Evolutionary conservation across 2,888 invertebrate genomes (phyloP), one percentile per base, ranked within the genome.

Genomic region (Pterostichus niger): DNA sequence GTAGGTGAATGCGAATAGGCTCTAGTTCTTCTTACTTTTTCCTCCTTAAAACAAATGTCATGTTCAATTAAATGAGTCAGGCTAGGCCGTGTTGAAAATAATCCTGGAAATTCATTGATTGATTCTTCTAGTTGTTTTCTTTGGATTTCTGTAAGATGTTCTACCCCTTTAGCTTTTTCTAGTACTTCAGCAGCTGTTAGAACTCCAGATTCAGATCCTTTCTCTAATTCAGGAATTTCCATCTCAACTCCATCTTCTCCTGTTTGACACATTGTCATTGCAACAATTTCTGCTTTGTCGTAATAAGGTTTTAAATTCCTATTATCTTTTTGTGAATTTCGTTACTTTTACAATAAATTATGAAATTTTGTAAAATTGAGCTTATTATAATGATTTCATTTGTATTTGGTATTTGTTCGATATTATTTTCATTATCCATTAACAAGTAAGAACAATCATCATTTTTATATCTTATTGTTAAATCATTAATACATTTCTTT

Each of bases 221-320:
- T 10, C 15, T 77, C 56, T 35, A 77, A 56, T 15, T 77, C 13
- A 6, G 77, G 56, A 11, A 76, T 77, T 6, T 77, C 17, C 6
- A 77, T 15, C 6, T 56, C 77, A 3, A 17, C 11, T 77, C 9
- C 6, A 13, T 77, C 77, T 77, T 56, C 77, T 7, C 77, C 59
- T 0, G 56, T 0, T 40, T 33, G 56, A 11, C 15, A 13, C 3
- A 73, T 13, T 0, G 17, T 73, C 40, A 77, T 35, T 7, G 40
- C 77, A 2, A 77, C 59, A 0, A 77, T 6, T 56, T 77, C 59
- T 4, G 77, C 77, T 9, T 77, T 77, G 6, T 77, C 77, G 56
- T 33, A 77, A 56, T 77, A 77, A 3, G 56, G 59, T 40, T 77
- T 77, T 13, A 77, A n/a, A n/a, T n/a, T n/a, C n/a, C n/a, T n/a